Conservation (phyloP, 1,140 invertebrate species). For the Tetragonula clypearis region DNA sequence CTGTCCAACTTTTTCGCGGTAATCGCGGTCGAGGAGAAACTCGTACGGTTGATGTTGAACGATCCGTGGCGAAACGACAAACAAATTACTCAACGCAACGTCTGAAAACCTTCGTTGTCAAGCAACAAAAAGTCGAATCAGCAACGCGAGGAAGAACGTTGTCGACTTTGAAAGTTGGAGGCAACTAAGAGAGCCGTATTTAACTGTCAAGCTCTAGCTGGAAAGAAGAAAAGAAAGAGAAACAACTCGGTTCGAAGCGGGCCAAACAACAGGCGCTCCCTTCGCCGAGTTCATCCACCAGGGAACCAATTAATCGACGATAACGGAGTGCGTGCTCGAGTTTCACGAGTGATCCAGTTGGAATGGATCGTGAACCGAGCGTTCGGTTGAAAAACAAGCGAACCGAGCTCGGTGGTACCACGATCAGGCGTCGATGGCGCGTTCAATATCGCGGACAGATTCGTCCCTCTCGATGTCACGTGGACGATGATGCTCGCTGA, state of each 20-base stretch:
- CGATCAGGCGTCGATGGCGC: neutral
- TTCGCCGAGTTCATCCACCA: neutral
- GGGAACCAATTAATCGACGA: slow-evolving; percentile 45
- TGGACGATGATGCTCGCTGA: slow-evolving; percentile 60
- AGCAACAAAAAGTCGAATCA: too few species aligned
- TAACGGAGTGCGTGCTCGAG: slow-evolving; percentile 43
- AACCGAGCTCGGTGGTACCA: too few species aligned
- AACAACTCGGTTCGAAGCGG: neutral
- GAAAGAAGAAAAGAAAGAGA: neutral
- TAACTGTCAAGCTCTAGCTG: too few species aligned
- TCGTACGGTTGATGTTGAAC: too few species aligned
- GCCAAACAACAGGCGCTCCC: slow-evolving; percentile 3
- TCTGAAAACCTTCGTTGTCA: too few species aligned
- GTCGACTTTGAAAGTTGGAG: too few species aligned
- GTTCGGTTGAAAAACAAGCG: slow-evolving; percentile 40
- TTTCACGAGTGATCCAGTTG: slow-evolving; percentile 31
- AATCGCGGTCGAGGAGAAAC: neutral
- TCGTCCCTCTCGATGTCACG: slow-evolving; percentile 51
- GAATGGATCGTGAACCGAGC: slow-evolving; percentile 1
- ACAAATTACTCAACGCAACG: too few species aligned
- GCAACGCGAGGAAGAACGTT: too few species aligned
- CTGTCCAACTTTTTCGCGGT: slow-evolving; percentile 11
- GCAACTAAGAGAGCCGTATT: too few species aligned
- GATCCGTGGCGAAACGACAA: neutral
- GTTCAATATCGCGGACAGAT: slow-evolving; percentile 29